Conservation (phyloP, 2,888 invertebrate genomes). For the Linnaemya vulpina region DNA sequence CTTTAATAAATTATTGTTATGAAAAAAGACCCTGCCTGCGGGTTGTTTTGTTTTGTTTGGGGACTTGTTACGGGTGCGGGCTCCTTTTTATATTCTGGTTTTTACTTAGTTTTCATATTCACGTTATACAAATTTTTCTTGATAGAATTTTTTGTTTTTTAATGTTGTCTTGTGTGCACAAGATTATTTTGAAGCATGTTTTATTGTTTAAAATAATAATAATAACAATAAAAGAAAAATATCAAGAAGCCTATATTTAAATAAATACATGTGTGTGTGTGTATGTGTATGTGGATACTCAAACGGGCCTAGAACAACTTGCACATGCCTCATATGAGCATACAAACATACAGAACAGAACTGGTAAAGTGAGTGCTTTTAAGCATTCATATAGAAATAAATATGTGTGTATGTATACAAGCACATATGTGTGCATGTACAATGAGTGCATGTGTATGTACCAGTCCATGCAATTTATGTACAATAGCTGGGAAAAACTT, state of each 20-base stretch:
- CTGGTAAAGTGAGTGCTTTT: conserved; percentile 16
- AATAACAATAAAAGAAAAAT: conserved; percentile 59
- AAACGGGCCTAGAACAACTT: neutral
- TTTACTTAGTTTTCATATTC: neutral
- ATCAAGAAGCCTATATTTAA: conserved; percentile 24
- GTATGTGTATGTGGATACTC: neutral
- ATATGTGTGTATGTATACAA: too few relatives aligned
- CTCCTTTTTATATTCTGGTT: conserved; percentile 14
- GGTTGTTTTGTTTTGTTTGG: conserved; percentile 46
- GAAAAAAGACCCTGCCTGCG: conserved; percentile 64
- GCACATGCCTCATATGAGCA: neutral
- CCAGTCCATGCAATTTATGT: neutral
- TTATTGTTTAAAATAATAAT: conserved; percentile 59
- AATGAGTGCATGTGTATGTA: neutral
- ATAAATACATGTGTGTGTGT: neutral
- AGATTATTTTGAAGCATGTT: conserved; percentile 44
- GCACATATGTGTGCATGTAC: neutral
- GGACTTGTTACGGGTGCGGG: conserved; percentile 56
- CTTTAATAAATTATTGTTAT: conserved; percentile 51
- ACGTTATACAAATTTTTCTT: conserved; percentile 51
- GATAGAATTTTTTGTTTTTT: conserved; percentile 18
- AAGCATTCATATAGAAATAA: neutral
- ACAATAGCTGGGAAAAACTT: conserved; percentile 20
- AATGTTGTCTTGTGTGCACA: conserved; percentile 32
- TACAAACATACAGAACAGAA: conserved; percentile 1